Evolutionary conservation across 2,797 vertebrate genomes (phyloP).

Genomic region (Catharus ustulatus): DNA sequence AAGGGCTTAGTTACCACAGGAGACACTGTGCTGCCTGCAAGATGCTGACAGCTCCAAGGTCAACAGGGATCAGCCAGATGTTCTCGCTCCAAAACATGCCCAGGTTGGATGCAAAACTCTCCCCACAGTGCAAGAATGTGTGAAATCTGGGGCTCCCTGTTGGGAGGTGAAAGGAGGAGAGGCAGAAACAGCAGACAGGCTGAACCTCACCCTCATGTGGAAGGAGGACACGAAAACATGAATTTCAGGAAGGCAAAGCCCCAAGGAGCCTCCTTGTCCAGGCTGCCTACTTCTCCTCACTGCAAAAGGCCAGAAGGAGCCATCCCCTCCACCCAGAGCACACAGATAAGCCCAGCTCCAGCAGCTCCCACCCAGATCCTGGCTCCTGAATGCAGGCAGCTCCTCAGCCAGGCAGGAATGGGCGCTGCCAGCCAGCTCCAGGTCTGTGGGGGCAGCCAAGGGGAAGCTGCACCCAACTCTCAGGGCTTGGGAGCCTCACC

Average conservation of each 20-base stretch:
- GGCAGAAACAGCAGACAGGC: neutral
- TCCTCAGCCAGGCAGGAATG: neutral
- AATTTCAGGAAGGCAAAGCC: neutral
- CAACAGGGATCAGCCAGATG: slow-evolving; percentile 60
- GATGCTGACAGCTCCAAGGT: slow-evolving; percentile 46
- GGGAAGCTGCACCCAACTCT: neutral
- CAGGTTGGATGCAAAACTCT: slow-evolving; percentile 43
- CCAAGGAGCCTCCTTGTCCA: neutral
- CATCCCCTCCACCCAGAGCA: neutral
- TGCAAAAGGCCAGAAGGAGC: neutral
- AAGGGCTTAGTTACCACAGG: neutral
- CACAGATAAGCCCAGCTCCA: neutral
- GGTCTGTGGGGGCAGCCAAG: neutral
- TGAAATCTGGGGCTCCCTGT: neutral
- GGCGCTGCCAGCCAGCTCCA: neutral
- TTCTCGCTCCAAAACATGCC: slow-evolving; percentile 56
- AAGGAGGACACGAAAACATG: neutral
- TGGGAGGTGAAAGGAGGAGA: neutral
- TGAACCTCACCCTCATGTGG: neutral
- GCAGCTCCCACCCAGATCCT: neutral
- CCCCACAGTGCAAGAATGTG: slow-evolving; percentile 54
- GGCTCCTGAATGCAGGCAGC: neutral
- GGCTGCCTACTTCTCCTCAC: neutral
- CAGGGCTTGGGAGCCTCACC: slow-evolving; percentile 3
- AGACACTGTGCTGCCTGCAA: neutral